phyloP scores from a whole-genome alignment of 35 echinoderm and acorn worm genomes.

The Heliocidaris tuberculata region DNA sequence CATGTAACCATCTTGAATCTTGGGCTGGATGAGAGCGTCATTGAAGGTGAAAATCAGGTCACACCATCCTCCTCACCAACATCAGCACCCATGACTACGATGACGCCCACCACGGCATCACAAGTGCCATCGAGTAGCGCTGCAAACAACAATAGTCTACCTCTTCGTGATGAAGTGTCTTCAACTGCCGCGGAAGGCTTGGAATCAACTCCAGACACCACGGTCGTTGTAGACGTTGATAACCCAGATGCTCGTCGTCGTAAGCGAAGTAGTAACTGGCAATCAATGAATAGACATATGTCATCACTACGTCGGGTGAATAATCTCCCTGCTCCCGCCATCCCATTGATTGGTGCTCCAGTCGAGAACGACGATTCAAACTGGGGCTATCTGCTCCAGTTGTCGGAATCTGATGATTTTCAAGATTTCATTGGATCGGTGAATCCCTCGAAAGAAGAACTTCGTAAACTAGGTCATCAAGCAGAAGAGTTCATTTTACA shows the following conservation, averaged over 20 bases:
- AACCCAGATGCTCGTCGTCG: neutral
- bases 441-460: conserved; percentile 55
- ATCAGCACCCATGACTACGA: neutral
- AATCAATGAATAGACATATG: neutral
- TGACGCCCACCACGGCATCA: neutral
- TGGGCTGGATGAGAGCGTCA: neutral
- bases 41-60: neutral
- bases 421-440: conserved; percentile 49
- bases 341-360: neutral
- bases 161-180: neutral
- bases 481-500: conserved; percentile 67
- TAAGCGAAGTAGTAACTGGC: neutral
- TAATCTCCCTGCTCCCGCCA: neutral
- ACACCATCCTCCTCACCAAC: neutral
- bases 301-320: neutral
- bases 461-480: conserved; percentile 60
- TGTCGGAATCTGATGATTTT: conserved; percentile 52
- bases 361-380: conserved; percentile 13
- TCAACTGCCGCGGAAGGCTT: neutral
- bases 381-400: conserved; percentile 1
- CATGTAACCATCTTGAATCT: conserved; percentile 27
- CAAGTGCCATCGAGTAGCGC: neutral
- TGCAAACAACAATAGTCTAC: neutral
- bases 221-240: neutral
- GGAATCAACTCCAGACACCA: neutral